A percentile compares a stretch with the other conserved stretches of the same genome.
Conservation (phyloP, 2,797 vertebrate species). For the Scarus forsteni region DNA sequence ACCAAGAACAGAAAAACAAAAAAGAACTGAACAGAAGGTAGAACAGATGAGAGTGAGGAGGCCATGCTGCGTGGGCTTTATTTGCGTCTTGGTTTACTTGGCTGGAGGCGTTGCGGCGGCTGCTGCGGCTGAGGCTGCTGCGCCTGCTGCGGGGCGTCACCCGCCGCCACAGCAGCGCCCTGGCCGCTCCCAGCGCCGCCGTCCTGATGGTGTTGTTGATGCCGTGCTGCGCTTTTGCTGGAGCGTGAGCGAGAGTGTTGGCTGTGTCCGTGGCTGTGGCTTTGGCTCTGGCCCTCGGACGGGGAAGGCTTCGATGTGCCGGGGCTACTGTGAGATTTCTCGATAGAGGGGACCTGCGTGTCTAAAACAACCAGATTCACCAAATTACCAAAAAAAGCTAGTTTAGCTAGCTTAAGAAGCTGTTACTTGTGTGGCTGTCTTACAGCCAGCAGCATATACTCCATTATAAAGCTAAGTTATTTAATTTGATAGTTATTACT, state of each 20-base stretch:
- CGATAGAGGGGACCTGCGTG: conserved; percentile 95
- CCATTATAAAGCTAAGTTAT: conserved; percentile 11
- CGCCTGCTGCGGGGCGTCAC: conserved; percentile 84
- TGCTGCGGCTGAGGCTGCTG: conserved; percentile 84
- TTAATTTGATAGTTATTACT: conserved; percentile 53
- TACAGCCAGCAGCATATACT: conserved; percentile 24
- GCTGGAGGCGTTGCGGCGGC: conserved; percentile 90
- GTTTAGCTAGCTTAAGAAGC: conserved; percentile 41
- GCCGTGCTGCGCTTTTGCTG: conserved; percentile 94
- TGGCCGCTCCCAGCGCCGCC: conserved; percentile 63
- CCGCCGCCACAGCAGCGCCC: conserved; percentile 88
- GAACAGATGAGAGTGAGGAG: conserved; percentile 95
- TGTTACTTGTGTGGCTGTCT: conserved; percentile 25
- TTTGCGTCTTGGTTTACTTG: conserved; percentile 99
- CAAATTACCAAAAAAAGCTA: conserved; percentile 76
- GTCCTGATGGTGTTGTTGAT: conserved; percentile 90
- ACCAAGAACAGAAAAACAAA: conserved; percentile 53
- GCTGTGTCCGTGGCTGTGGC: conserved; percentile 76
- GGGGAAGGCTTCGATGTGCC: conserved; percentile 95
- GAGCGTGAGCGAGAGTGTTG: conserved; percentile 93
- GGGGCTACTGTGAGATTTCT: conserved; percentile 99
- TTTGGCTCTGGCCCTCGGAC: conserved; percentile 89
- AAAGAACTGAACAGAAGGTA: conserved; percentile 76
- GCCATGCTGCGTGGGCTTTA: conserved; percentile 98
- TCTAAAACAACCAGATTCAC: conserved; percentile 91